Conservation (phyloP, 1,140 invertebrate species). For the Dolichoris vasculosae region DNA sequence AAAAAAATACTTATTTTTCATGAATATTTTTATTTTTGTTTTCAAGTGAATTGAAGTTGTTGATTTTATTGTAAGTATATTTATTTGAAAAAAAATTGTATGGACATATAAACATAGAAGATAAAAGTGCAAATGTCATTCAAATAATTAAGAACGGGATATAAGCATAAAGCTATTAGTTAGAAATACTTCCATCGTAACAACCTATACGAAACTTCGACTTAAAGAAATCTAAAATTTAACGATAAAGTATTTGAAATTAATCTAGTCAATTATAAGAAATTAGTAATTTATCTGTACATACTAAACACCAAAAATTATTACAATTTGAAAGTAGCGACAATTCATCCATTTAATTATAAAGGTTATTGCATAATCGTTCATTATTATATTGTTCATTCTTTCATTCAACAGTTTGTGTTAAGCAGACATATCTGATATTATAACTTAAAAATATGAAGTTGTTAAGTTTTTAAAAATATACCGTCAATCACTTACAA, state of each 20-base stretch:
- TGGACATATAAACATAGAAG: not conserved
- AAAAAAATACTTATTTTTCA: not conserved
- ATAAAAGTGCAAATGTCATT: not conserved
- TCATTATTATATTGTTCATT: constrained; percentile 8
- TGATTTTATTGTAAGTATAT: not conserved
- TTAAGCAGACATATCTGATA: not conserved
- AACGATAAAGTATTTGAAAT: not conserved
- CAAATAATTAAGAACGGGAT: not conserved
- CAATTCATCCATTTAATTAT: not conserved
- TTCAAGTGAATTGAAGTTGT: not conserved
- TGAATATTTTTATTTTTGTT: not conserved
- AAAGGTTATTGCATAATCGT: not conserved
- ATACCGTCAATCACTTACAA: not conserved
- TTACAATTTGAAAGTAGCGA: not conserved
- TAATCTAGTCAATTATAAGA: not conserved
- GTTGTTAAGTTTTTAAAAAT: not conserved
- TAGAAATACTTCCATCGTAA: constrained; percentile 10
- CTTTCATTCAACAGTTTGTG: not conserved
- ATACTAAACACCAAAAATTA: not conserved
- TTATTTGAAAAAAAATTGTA: not conserved
- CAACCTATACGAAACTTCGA: not conserved
- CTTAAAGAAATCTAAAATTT: not conserved
- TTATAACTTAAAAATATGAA: not conserved
- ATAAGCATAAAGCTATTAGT: not conserved
- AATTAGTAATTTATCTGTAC: not conserved